Percentiles rank a stretch among this genome's conserved stretches.
phyloP scores from a whole-genome alignment of 2,888 invertebrate species.

The Deroplatys truncata region DNA sequence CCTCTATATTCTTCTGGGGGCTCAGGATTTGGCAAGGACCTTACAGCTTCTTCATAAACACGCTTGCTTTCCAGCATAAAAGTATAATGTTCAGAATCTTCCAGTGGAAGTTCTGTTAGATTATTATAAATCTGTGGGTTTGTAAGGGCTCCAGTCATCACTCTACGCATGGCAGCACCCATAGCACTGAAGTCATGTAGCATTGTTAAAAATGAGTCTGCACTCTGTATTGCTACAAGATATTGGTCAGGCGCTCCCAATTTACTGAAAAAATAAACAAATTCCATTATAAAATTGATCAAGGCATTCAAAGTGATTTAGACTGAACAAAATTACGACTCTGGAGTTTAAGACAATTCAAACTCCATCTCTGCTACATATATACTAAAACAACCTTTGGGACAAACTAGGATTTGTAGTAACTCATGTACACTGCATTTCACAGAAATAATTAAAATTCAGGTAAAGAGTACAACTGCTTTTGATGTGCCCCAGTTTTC shows the following conservation, averaged over 20 bases:
- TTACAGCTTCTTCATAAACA: constrained; percentile 78
- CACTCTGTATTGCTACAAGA: constrained; percentile 67
- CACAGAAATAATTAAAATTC: no score
- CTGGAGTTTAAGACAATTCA: no score
- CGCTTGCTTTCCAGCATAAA: constrained; percentile 70
- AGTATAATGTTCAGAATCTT: constrained; percentile 65
- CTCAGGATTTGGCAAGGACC: constrained; percentile 70
- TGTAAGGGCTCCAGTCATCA: constrained; percentile 87
- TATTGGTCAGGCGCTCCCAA: constrained; percentile 51
- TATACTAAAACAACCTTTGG: no score
- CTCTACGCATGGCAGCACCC: constrained; percentile 92
- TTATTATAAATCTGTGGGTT: constrained; percentile 79
- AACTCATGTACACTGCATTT: no score
- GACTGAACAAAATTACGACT: no score
- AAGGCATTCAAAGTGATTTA: no score
- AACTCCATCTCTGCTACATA: no score
- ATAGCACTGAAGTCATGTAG: constrained; percentile 91
- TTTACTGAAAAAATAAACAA: constrained; percentile 39
- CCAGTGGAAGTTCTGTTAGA: constrained; percentile 57
- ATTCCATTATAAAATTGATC: neutral
- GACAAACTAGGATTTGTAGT: no score
- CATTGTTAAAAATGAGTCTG: constrained; percentile 85
- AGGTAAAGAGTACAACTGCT: no score
- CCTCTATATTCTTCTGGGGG: constrained; percentile 70
- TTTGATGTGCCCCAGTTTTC: no score